A percentile compares a stretch with the other conserved stretches of the same genome.
Conservation (phyloP, 1,140 invertebrate genomes). For the Aphaenogaster ashmeadi region DNA sequence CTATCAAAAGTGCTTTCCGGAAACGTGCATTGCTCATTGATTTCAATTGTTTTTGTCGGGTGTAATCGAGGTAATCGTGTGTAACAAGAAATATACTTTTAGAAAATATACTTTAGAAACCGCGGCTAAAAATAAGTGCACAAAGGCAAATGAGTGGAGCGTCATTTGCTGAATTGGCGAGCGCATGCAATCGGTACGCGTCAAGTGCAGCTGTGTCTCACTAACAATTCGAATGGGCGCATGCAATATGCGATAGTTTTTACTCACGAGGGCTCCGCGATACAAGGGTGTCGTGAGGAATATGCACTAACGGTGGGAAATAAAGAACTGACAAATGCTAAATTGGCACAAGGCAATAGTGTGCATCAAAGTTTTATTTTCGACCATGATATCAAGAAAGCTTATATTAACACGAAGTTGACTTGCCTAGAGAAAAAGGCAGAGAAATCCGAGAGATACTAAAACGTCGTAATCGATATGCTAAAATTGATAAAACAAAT, state of each 20-base stretch:
- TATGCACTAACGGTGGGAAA: slow-evolving; percentile 24
- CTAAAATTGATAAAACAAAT: slow-evolving; percentile 2
- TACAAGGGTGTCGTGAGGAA: neutral
- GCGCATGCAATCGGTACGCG: slow-evolving; percentile 63
- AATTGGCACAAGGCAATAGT: slow-evolving; percentile 26
- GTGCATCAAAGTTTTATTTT: neutral
- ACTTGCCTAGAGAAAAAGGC: neutral
- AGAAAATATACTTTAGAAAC: too few relatives aligned
- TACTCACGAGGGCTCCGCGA: slow-evolving; percentile 12
- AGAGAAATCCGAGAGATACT: neutral
- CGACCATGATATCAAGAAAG: neutral
- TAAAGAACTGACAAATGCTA: slow-evolving; percentile 28
- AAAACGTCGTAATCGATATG: neutral
- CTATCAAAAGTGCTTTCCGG: neutral
- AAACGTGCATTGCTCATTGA: neutral
- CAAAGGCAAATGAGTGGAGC: slow-evolving; percentile 18
- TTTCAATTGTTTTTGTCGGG: neutral
- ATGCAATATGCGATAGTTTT: slow-evolving; percentile 57
- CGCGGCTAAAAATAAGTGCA: slow-evolving; percentile 25
- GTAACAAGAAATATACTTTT: slow-evolving; percentile 22
- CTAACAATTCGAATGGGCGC: slow-evolving; percentile 33
- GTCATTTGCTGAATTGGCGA: slow-evolving; percentile 51
- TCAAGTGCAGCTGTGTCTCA: slow-evolving; percentile 46
- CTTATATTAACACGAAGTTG: neutral
- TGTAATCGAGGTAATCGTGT: neutral